Percentiles rank a stretch among this genome's conserved stretches.
phyloP scores from a whole-genome alignment of 2,797 vertebrate species.

The Epinephelus awoara region DNA sequence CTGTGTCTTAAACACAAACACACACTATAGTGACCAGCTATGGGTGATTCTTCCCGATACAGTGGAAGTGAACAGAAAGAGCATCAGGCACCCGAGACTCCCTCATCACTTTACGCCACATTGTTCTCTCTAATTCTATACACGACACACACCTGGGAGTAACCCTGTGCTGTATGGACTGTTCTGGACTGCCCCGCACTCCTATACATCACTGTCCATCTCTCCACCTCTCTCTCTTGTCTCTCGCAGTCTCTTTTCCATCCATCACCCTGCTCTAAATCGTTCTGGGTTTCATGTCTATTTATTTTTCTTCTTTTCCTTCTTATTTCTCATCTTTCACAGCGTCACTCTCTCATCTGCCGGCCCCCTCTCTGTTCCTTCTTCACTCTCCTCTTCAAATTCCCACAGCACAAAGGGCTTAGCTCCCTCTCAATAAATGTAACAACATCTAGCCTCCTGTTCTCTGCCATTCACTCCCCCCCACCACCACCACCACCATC shows the following conservation, averaged over 20 bases:
- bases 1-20: constrained; percentile 29
- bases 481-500: not conserved
- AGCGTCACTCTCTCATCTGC: constrained; percentile 22
- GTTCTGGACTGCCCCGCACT: constrained; percentile 47
- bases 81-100: constrained; percentile 59
- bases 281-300: constrained; percentile 48
- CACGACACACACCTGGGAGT: constrained; percentile 60
- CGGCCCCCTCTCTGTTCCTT: constrained; percentile 36
- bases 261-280: constrained; percentile 20
- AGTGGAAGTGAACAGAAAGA: constrained; percentile 55
- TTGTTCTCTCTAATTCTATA: constrained; percentile 76
- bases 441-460: constrained; percentile 59
- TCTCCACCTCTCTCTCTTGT: constrained; percentile 27
- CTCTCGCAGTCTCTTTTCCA: constrained; percentile 29
- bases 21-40: constrained; percentile 20
- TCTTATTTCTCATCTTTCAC: constrained; percentile 55
- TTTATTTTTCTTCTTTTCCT: constrained; percentile 54
- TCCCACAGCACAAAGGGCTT: constrained; percentile 58
- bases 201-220: constrained; percentile 74
- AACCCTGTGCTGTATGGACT: constrained; percentile 43
- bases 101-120: constrained; percentile 65
- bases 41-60: constrained; percentile 53
- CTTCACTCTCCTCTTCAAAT: constrained; percentile 47
- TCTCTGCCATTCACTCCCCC: constrained; percentile 16
- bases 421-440: constrained; percentile 66